Evolutionary conservation across 2,113 vertebrate genomes (phyloP).

Genomic region (Thamnophis sirtalis): DNA sequence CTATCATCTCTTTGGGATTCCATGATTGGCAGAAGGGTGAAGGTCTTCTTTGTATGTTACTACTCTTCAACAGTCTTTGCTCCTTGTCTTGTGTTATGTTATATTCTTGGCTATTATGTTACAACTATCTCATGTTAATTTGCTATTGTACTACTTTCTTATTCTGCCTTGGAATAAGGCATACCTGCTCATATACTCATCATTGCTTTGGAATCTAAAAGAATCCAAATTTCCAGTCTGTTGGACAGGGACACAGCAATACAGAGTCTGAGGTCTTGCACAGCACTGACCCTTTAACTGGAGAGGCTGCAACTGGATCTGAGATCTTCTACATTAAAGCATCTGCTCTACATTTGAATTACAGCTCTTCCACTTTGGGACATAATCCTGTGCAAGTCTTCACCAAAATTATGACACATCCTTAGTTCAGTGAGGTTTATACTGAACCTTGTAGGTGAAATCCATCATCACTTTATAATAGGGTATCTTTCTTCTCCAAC

Average conservation of each 20-base stretch:
- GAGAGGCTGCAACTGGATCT: background rate
- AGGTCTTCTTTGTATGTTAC: background rate
- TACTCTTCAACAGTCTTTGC: background rate
- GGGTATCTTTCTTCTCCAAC: background rate
- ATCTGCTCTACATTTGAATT: background rate
- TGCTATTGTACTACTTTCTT: background rate
- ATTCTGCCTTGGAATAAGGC: background rate
- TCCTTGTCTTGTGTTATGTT: background rate
- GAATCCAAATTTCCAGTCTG: background rate
- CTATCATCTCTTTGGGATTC: background rate
- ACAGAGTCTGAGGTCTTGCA: background rate
- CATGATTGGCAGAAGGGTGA: background rate
- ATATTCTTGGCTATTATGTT: background rate
- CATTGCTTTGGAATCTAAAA: background rate
- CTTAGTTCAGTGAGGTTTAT: background rate
- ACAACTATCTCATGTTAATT: background rate
- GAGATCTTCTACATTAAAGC: background rate
- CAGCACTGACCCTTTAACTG: background rate
- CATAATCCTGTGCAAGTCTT: background rate
- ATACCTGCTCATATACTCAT: background rate
- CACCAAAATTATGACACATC: background rate
- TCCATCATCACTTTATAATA: background rate
- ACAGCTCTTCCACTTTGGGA: background rate
- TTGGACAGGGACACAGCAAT: background rate
- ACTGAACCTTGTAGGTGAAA: background rate